A percentile compares a stretch with the other conserved stretches of the same genome.
phyloP scores from a whole-genome alignment of 1,140 invertebrate genomes.

The Cyrtorhinus lividipennis region DNA sequence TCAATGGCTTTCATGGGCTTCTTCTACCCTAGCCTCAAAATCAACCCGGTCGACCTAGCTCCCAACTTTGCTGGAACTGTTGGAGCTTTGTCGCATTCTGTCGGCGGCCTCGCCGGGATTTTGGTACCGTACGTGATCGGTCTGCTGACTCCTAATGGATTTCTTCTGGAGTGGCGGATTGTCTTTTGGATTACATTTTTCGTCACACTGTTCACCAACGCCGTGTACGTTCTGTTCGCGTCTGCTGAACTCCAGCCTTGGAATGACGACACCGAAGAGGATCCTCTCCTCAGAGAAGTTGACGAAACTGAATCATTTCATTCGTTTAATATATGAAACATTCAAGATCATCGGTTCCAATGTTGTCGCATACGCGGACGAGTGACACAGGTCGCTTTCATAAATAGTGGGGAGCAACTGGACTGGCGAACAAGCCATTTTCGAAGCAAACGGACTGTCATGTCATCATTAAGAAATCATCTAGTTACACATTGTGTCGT shows the following conservation, averaged over 20 bases:
- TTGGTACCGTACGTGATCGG: slow-evolving; percentile 60
- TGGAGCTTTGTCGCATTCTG: slow-evolving; percentile 66
- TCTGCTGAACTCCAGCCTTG: slow-evolving; percentile 55
- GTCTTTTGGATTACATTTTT: slow-evolving; percentile 68
- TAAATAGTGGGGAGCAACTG: too few relatives aligned
- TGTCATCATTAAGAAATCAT: too few relatives aligned
- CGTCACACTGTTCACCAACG: slow-evolving; percentile 52
- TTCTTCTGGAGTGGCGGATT: slow-evolving; percentile 40
- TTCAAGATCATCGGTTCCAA: too few relatives aligned
- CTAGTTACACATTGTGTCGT: too few relatives aligned
- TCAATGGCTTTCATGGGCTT: slow-evolving; percentile 57
- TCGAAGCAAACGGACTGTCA: too few relatives aligned
- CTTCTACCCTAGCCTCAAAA: slow-evolving; percentile 56
- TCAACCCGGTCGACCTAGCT: slow-evolving; percentile 67
- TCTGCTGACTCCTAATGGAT: slow-evolving; percentile 46
- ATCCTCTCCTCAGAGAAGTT: background rate
- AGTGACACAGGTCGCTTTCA: too few relatives aligned
- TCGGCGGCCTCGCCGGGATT: slow-evolving; percentile 63
- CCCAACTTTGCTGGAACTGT: slow-evolving; percentile 64
- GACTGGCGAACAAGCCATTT: too few relatives aligned
- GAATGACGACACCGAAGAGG: slow-evolving; percentile 33
- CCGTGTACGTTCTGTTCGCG: slow-evolving; percentile 53
- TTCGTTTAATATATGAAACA: background rate
- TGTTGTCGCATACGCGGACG: too few relatives aligned
- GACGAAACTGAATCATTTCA: background rate